These are phyloP conservation scores for Diadumene lineata DNA, from an alignment of 92 coral and sea anemone species.

Conservation along the genomic window DNA sequence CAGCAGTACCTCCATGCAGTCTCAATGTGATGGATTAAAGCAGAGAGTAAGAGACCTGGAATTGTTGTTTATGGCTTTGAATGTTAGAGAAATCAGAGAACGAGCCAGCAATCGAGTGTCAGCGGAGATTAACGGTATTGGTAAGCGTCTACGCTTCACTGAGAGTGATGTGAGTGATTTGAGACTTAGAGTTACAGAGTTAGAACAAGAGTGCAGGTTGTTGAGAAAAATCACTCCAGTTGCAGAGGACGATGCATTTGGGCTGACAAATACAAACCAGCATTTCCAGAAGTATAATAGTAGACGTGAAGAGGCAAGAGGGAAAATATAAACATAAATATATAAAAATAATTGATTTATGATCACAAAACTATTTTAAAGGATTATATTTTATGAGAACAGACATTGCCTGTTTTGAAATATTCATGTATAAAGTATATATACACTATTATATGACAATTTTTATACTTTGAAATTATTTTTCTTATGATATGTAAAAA, in stretches of 20 bases:
- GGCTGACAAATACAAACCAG: not conserved
- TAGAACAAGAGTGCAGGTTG: slow-evolving; percentile 26
- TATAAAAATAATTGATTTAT: too few relatives aligned
- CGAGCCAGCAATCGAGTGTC: slow-evolving; percentile 16
- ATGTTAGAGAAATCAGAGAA: slow-evolving; percentile 19
- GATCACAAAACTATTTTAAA: too few relatives aligned
- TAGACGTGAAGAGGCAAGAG: not conserved
- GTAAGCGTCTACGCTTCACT: slow-evolving; percentile 16
- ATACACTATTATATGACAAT: too few relatives aligned
- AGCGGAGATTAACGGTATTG: slow-evolving; percentile 29
- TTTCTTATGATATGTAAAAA: too few relatives aligned
- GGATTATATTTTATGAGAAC: too few relatives aligned
- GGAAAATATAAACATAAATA: not conserved
- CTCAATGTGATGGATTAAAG: slow-evolving; percentile 28
- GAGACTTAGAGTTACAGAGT: slow-evolving; percentile 25
- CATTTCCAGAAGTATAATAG: slow-evolving; percentile 1
- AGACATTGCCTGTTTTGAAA: too few relatives aligned
- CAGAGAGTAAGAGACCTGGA: slow-evolving; percentile 33
- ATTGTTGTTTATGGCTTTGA: slow-evolving; percentile 20
- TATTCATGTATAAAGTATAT: too few relatives aligned
- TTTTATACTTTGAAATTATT: too few relatives aligned
- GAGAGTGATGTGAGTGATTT: slow-evolving; percentile 33
- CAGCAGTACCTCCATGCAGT: slow-evolving; percentile 13
- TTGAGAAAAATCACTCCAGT: slow-evolving; percentile 18
- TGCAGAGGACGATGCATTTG: not conserved